Percentiles rank a stretch among this genome's conserved stretches.
Conservation (phyloP, 2,113 vertebrate genomes). For the Eretmochelys imbricata region DNA sequence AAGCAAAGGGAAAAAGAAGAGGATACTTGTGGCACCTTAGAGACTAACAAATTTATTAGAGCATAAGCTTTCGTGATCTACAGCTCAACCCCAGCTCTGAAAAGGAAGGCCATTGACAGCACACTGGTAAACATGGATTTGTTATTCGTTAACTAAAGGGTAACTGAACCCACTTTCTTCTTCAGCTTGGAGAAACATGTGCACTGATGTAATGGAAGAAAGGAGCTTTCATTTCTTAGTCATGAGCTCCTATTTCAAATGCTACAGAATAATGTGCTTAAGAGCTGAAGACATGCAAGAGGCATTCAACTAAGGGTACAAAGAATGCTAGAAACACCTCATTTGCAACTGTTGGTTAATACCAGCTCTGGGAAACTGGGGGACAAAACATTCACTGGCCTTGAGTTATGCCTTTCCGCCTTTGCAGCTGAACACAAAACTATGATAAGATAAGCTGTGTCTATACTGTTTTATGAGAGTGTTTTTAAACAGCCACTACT, state of each 20-base stretch:
- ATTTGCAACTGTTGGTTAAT: conserved; percentile 42
- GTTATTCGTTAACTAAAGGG: not conserved
- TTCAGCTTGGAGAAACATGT: conserved; percentile 49
- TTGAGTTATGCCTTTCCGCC: conserved; percentile 43
- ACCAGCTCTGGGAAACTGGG: not conserved
- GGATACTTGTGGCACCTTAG: no score
- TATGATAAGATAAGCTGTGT: conserved; percentile 24
- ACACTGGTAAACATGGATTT: not conserved
- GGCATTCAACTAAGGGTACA: not conserved
- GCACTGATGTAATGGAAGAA: conserved; percentile 36
- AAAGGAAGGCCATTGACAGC: not conserved
- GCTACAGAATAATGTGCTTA: not conserved
- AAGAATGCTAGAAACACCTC: conserved; percentile 35
- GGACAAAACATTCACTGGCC: conserved; percentile 24
- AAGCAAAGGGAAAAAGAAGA: not conserved
- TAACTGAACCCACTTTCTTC: conserved; percentile 23
- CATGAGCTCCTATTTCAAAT: conserved; percentile 48
- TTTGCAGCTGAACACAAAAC: not conserved
- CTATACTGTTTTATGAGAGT: not conserved
- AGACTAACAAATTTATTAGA: no score
- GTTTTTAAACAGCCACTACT: not conserved
- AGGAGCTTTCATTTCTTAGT: conserved; percentile 26
- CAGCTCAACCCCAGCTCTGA: not conserved
- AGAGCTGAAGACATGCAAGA: conserved; percentile 30
- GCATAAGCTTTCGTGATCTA: no score